A percentile compares a stretch with the other conserved stretches of the same genome.
These are phyloP conservation scores for Spisula solida DNA, from an alignment of 2,888 invertebrate species.

Conservation along the genomic window DNA sequence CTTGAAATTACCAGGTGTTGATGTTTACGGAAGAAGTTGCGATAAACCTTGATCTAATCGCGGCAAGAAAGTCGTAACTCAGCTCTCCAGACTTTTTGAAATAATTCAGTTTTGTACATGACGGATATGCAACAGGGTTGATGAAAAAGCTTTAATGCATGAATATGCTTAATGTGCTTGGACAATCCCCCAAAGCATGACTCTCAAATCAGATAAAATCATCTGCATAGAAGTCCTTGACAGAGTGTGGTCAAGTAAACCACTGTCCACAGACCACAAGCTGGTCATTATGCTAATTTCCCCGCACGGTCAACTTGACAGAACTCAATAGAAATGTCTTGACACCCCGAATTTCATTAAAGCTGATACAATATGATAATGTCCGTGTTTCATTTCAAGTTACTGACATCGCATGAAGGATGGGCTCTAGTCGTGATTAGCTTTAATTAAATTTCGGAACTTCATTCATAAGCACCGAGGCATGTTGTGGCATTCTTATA, in stretches of 20 bases:
- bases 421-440: slow-evolving; percentile 18
- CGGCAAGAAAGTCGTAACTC: background rate
- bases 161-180: no score
- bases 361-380: slow-evolving; percentile 36
- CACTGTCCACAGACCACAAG: slow-evolving; percentile 28
- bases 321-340: slow-evolving; percentile 33
- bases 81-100: background rate
- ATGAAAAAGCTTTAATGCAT: no score
- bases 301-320: slow-evolving; percentile 58
- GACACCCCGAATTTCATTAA: slow-evolving; percentile 40
- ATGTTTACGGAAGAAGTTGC: background rate
- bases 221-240: background rate
- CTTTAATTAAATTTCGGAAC: slow-evolving; percentile 30
- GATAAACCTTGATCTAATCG: background rate
- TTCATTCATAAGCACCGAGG: slow-evolving; percentile 8
- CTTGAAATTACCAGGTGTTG: slow-evolving; percentile 11
- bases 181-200: background rate
- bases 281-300: slow-evolving; percentile 54
- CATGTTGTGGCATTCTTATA: slow-evolving; percentile 20
- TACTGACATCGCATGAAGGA: slow-evolving; percentile 16
- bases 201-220: background rate
- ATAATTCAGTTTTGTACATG: background rate
- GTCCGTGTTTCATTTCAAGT: background rate
- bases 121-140: background rate
- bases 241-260: background rate